These are phyloP conservation scores for Podiceps cristatus DNA, from an alignment of 2,113 vertebrate species.

Conservation along the genomic window DNA sequence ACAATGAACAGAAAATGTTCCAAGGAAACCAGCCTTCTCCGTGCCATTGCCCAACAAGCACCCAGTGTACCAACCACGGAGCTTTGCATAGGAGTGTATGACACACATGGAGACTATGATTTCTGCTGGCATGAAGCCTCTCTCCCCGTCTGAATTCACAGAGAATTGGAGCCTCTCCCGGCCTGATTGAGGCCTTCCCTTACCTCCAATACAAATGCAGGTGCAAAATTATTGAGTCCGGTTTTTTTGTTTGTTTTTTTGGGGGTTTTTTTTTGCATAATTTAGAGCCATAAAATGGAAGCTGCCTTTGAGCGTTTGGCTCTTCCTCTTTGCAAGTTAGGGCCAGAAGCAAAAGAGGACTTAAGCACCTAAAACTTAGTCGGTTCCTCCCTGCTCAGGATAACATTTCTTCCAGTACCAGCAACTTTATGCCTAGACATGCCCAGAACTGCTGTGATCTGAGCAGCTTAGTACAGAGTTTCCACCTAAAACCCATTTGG, in stretches of 20 bases:
- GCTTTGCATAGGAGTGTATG: not conserved
- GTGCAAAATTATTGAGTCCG: not conserved
- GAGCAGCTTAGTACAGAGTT: not conserved
- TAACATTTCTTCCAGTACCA: slow-evolving; percentile 64
- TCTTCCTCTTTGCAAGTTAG: slow-evolving; percentile 58
- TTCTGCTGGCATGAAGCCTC: not conserved
- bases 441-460: slow-evolving; percentile 33
- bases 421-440: slow-evolving; percentile 54
- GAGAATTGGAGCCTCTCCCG: not conserved
- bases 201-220: not conserved
- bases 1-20: slow-evolving; percentile 38
- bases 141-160: not conserved
- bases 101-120: not conserved
- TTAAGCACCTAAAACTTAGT: slow-evolving; percentile 31
- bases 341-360: slow-evolving; percentile 48
- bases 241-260: no score
- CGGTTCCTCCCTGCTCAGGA: slow-evolving; percentile 56
- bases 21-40: slow-evolving; percentile 29
- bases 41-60: slow-evolving; percentile 20
- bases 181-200: not conserved
- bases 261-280: slow-evolving; percentile 13
- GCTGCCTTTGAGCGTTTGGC: slow-evolving; percentile 62
- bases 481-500: not conserved
- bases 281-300: slow-evolving; percentile 34
- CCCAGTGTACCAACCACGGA: not conserved